Conservation (phyloP, 30 jellyfish, hydroid and myxozoan genomes). For the Cassiopea andromeda region DNA sequence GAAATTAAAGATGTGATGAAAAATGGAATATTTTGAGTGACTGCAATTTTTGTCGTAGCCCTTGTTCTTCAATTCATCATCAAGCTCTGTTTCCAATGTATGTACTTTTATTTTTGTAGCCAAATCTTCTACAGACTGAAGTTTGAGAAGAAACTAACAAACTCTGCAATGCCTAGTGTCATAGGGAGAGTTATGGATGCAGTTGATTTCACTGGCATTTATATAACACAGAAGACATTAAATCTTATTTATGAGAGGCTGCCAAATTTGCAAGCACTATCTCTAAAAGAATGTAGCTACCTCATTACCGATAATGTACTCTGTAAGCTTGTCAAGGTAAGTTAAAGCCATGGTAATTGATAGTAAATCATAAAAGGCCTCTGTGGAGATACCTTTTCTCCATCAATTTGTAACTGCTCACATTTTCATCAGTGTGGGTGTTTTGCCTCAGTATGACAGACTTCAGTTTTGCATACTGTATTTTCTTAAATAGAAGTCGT, state of each 20-base stretch:
- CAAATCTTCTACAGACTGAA: constrained; percentile 60
- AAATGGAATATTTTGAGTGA: too few relatives aligned
- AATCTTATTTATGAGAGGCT: constrained; percentile 44
- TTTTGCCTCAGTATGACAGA: too few relatives aligned
- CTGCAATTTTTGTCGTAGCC: too few relatives aligned
- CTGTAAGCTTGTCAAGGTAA: constrained; percentile 57
- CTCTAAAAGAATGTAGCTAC: constrained; percentile 60
- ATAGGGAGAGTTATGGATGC: constrained; percentile 50
- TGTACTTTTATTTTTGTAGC: constrained; percentile 1
- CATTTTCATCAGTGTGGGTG: too few relatives aligned
- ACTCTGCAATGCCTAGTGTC: constrained; percentile 45
- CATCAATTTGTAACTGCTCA: too few relatives aligned
- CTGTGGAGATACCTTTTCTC: too few relatives aligned
- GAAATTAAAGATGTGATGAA: too few relatives aligned
- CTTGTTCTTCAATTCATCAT: too few relatives aligned
- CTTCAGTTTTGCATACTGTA: too few relatives aligned
- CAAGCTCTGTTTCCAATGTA: too few relatives aligned
- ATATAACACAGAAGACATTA: constrained; percentile 46
- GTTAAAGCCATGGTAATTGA: neutral
- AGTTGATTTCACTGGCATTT: constrained; percentile 51
- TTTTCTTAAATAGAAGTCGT: too few relatives aligned
- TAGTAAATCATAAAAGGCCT: too few relatives aligned
- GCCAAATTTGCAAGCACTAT: constrained; percentile 42
- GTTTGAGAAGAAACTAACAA: constrained; percentile 37
- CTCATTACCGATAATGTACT: constrained; percentile 48